Base-by-base conservation (phyloP, 2,797 vertebrate genomes). In the Morus bassanus region DNA sequence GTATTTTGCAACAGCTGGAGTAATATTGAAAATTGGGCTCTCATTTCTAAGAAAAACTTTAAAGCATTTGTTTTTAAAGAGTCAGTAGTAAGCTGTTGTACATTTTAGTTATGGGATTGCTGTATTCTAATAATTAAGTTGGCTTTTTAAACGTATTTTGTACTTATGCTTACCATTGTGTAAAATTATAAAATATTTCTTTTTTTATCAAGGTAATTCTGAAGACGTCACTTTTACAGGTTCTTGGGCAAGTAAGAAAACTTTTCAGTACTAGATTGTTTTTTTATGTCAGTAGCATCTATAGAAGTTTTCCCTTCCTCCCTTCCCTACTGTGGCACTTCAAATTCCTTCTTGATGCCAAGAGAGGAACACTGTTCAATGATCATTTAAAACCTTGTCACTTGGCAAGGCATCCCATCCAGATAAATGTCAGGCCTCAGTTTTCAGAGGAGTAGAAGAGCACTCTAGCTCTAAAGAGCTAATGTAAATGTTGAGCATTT, bases 191-290 rank as follows among this genome's bases (percentile, higher is more conserved):
- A 91, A 92, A 73, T 76, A 16, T 57, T 88, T 37, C 41, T 45
- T 65, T 91, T 76, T 92, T 80, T 73, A 78, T 83, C 33, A 96
- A 99, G 99, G 98, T 99, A 70, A 98, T 98, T 28, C 63, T 99
- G 89, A 98, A 98, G 97, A 99, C 98, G 3, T 99, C 99, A 9
- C 98, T 99, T 96, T 96, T 98, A 79, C 98, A 98, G 96, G 98
- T 99, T 88, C 98, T 99, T 74, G 99, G 99, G 60, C 99, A 99
- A 98, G 99, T 99, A 98, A 97, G 98, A 91, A 79, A 90, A 48
- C 37, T 19, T 77, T 19, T n/a, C 56, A 39, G 56, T 89, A 41
- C 18, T 90, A 74, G 46, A 23, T 69, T 64, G 18, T 2, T 25
- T 88, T 88, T 79, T 33, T 35, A 45, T 48, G 33, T 95, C 53